Conservation (phyloP, 2,113 vertebrate species). For the Ranitomeya variabilis region DNA sequence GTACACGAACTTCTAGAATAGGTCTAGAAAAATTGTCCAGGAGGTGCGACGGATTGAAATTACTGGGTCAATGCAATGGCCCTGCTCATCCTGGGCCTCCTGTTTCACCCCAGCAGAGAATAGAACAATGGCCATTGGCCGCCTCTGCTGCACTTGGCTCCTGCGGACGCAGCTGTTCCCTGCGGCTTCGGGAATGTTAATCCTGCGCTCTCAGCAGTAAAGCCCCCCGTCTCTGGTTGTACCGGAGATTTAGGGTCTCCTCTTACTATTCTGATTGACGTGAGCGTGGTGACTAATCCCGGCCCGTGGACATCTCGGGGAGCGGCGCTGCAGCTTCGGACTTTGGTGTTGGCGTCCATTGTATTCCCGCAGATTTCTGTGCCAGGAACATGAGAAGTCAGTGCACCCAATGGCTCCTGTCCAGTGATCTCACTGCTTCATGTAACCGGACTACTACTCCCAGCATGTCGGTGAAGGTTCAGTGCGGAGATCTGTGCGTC, state of each 20-base stretch:
- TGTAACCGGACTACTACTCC: too few relatives aligned
- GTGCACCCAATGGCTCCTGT: too few relatives aligned
- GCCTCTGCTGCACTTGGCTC: not conserved
- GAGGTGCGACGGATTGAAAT: too few relatives aligned
- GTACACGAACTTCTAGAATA: too few relatives aligned
- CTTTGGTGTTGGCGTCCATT: not conserved
- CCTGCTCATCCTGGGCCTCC: too few relatives aligned
- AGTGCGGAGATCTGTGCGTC: too few relatives aligned
- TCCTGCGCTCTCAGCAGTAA: not conserved
- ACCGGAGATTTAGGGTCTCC: not conserved
- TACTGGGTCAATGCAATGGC: too few relatives aligned
- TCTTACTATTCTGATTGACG: not conserved
- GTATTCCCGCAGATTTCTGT: not conserved
- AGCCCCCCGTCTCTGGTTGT: not conserved
- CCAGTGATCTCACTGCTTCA: too few relatives aligned
- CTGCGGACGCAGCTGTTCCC: not conserved
- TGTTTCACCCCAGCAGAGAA: not conserved
- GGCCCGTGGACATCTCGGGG: not conserved
- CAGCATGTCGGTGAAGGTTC: too few relatives aligned
- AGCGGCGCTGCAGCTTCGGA: not conserved
- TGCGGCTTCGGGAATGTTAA: conserved; percentile 20
- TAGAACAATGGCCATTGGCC: too few relatives aligned
- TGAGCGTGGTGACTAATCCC: not conserved
- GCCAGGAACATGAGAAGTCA: too few relatives aligned
- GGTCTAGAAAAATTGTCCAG: too few relatives aligned